Conservation (phyloP, 2,797 vertebrate species). For the Zenarchopterus dispar region DNA sequence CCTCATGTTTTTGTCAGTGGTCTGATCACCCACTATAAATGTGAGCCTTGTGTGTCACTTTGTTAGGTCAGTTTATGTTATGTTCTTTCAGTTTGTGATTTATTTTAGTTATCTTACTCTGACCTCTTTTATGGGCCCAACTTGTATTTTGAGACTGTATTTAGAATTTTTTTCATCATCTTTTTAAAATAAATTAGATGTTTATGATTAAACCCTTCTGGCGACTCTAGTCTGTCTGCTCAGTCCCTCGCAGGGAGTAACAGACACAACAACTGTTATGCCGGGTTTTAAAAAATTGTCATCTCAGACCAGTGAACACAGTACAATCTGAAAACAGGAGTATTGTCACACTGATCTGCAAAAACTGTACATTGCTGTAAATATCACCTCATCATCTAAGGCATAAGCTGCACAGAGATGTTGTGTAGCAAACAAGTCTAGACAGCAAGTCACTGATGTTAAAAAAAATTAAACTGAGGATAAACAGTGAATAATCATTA, state of each 20-base stretch:
- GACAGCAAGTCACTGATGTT: neutral
- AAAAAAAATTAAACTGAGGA: neutral
- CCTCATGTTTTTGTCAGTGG: no score
- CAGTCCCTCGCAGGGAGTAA: neutral
- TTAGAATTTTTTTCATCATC: no score
- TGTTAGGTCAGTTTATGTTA: no score
- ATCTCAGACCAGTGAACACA: neutral
- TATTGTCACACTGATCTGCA: conserved; percentile 5
- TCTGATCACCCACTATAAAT: no score
- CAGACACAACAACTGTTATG: conserved; percentile 22
- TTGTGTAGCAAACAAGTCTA: neutral
- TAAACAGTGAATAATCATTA: conserved; percentile 17
- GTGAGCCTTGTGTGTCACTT: no score
- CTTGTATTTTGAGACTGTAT: no score
- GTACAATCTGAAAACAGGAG: conserved; percentile 3
- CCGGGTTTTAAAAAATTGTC: conserved; percentile 19
- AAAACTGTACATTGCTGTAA: neutral
- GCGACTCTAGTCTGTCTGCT: no score
- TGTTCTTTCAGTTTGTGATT: no score
- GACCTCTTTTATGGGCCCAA: no score
- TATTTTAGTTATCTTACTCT: no score
- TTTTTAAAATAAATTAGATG: no score
- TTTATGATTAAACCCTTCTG: no score
- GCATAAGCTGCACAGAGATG: neutral
- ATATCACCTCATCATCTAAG: conserved; percentile 4